These are phyloP conservation scores for Pasiphila rectangulata DNA, from an alignment of 2,888 invertebrate species.

Conservation along the genomic window DNA sequence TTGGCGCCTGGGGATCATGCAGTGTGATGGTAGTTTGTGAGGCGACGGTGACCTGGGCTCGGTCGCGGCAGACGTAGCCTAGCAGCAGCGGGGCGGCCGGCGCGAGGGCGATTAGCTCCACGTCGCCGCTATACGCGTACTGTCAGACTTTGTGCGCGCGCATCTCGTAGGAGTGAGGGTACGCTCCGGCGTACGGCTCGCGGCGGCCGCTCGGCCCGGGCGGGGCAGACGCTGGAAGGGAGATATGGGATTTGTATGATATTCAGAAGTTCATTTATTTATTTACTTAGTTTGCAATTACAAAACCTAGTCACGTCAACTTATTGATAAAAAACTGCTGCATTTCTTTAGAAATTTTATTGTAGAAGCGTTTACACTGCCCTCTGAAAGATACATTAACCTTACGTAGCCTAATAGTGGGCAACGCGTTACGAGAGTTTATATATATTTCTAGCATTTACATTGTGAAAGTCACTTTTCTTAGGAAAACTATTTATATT, in stretches of 20 bases:
- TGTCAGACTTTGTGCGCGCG: conserved; percentile 85
- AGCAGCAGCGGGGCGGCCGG: conserved; percentile 68
- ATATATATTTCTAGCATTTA: too few species aligned
- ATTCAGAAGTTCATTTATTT: too few species aligned
- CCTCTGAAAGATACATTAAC: too few species aligned
- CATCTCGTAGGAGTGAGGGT: conserved; percentile 88
- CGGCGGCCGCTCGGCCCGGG: conserved; percentile 72
- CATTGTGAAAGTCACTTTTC: too few species aligned
- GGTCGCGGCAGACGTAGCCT: conserved; percentile 62
- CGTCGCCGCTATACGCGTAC: conserved; percentile 58
- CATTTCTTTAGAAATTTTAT: too few species aligned
- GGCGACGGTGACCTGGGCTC: conserved; percentile 50
- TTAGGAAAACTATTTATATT: too few species aligned
- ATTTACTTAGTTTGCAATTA: too few species aligned
- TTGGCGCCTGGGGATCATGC: conserved; percentile 50
- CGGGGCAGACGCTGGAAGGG: conserved; percentile 57
- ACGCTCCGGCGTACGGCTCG: conserved; percentile 87
- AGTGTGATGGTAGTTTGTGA: conserved; percentile 72
- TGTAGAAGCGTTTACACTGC: background rate
- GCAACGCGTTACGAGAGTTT: too few species aligned
- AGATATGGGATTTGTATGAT: too few species aligned
- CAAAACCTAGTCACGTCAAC: too few species aligned
- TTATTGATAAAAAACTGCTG: too few species aligned
- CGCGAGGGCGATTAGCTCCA: conserved; percentile 60
- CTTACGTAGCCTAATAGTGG: too few species aligned